phyloP scores from a whole-genome alignment of 2,888 invertebrate genomes.

The Villa cingulata region DNA sequence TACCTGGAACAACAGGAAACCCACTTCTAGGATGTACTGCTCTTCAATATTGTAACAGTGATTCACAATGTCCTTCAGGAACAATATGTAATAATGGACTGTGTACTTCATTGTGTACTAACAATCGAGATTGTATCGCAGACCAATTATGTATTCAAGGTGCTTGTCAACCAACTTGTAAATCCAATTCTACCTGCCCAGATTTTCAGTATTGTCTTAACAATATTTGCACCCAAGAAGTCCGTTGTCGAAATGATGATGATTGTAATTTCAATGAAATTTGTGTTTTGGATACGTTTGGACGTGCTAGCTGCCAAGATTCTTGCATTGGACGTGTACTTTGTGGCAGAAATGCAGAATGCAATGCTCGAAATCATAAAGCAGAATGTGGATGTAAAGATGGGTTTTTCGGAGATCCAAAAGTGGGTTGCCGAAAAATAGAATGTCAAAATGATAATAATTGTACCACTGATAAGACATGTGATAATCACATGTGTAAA shows the following conservation, averaged over 20 bases:
- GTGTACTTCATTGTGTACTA: conserved; percentile 63
- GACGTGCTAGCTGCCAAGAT: conserved; percentile 61
- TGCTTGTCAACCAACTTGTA: conserved; percentile 74
- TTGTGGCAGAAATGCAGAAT: conserved; percentile 74
- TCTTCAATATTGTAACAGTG: conserved; percentile 67
- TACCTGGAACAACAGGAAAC: conserved; percentile 72
- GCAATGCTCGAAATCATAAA: conserved; percentile 56
- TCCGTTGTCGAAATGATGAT: conserved; percentile 54
- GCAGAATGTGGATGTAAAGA: conserved; percentile 63
- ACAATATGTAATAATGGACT: conserved; percentile 72
- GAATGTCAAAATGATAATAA: conserved; percentile 60
- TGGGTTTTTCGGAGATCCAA: conserved; percentile 70
- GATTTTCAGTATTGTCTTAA: conserved; percentile 73
- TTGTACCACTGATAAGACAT: conserved; percentile 70
- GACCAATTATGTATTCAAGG: conserved; percentile 77
- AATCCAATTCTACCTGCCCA: conserved; percentile 65
- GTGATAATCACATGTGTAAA: conserved; percentile 70
- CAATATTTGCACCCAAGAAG: conserved; percentile 71
- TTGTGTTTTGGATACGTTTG: conserved; percentile 52
- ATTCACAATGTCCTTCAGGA: conserved; percentile 69
- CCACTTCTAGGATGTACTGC: conserved; percentile 72
- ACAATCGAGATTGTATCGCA: conserved; percentile 68
- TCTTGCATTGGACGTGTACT: conserved; percentile 56
- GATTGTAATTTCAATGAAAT: conserved; percentile 64
- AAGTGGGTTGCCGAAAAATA: conserved; percentile 64